Conservation (phyloP, 2,113 vertebrate species). For the Microtus pennsylvanicus region DNA sequence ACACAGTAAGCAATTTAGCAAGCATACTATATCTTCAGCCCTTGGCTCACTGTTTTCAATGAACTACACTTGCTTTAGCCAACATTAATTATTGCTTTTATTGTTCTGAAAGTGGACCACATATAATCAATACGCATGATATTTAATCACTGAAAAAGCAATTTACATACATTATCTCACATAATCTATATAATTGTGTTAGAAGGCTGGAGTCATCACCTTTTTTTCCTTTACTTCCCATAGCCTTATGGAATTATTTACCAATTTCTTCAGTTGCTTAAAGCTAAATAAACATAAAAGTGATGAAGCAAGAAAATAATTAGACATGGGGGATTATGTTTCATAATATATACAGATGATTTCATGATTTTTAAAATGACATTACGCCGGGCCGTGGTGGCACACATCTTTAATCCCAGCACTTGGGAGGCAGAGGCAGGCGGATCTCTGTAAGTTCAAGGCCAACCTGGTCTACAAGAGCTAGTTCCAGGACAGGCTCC, state of each 20-base stretch:
- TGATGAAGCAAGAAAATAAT: slow-evolving; percentile 16
- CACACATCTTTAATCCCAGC: no score
- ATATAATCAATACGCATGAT: neutral
- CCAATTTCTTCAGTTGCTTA: slow-evolving; percentile 19
- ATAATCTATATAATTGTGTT: neutral
- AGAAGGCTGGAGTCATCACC: neutral
- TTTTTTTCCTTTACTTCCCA: slow-evolving; percentile 24
- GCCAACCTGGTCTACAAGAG: no score
- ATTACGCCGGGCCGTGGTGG: no score
- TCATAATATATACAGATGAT: neutral
- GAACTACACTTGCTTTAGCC: neutral
- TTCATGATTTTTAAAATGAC: no score
- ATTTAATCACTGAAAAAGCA: slow-evolving; percentile 39
- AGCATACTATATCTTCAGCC: neutral
- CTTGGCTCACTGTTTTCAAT: neutral
- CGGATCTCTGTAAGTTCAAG: no score
- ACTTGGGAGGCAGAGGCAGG: no score
- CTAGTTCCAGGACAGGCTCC: no score
- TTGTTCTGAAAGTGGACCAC: slow-evolving; percentile 34
- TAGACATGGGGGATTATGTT: neutral
- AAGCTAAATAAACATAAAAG: neutral
- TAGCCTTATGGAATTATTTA: slow-evolving; percentile 13
- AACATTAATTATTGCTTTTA: slow-evolving; percentile 35
- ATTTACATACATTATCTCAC: neutral
- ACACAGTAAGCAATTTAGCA: neutral